Evolutionary conservation across 2,888 invertebrate genomes (phyloP), one percentile per base, ranked within the genome.

Genomic region (Dasysyrphus tricinctus): DNA sequence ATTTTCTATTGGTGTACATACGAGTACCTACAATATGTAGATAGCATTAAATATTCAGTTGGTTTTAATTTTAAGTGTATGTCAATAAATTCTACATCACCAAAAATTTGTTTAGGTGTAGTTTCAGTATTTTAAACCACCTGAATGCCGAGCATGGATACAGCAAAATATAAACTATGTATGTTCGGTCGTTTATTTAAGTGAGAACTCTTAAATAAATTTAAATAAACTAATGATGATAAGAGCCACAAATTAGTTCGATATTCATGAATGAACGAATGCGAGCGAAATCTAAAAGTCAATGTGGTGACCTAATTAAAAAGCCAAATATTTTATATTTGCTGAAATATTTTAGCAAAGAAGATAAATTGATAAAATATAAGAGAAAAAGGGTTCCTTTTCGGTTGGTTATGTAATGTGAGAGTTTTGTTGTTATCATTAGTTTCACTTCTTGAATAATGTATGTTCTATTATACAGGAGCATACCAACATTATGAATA

Each of bases 221-320:
- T 47, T 9, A 49, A 32, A 32, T 11, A 54, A 37, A 69, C 54
- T 51, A 54, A 54, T 54, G 51, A 54, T 29, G 5, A 11, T 24
- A 69, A 39, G 39, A 69, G 24, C 69, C 69, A 54, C 37, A 69
- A 54, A 69, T 69, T 69, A 54, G 69, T 69, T 69, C 24, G 54
- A 69, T 69, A 34, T 51, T 69, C 51, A 54, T n/a, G 69, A 69
- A 29, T 54, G 39, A 69, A 54, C 5, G 34, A 69, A 24, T 51
- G 8, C 19, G 12, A 37, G 65, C 34, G n/a, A 49, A 67, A 49
- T 47, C 49, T 3, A 49, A 67, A 67, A 67, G 5, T 34, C 19
- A 42, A 29, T 63, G 59, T 42, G 63, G 63, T 44, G 1, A 29
- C 44, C 37, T n/a, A 29, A 63, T 63, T 44, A 42, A 44, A 42